Base-by-base conservation (phyloP, 2,113 vertebrate species). In the Perca flavescens region DNA sequence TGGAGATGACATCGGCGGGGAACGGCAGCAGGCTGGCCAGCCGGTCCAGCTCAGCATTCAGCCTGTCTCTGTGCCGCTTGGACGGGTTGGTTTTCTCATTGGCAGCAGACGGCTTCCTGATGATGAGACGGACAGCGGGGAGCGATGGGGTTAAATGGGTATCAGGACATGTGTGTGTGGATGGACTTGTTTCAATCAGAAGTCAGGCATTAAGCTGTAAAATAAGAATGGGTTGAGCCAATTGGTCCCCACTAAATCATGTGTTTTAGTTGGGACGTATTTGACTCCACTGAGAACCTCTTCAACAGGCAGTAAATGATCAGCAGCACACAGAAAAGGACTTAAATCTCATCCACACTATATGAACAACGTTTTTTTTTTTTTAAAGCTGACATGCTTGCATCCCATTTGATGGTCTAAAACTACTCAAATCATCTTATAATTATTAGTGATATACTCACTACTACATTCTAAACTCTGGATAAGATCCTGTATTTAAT, bases 71-170 rank as follows among this genome's bases (percentile, higher is more conserved):
- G 93, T 99, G 98, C 80, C 98, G 92, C 93, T 99, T 99, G 0
- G 98, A 99, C 77, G 98, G 98, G 89, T 99, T 99, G 0, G 97
- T 97, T 89, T 97, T 99, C 94, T 98, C 97, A 0, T 92, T 95
- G 74, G 94, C 93, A 31, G 93, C 63, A 5, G 95, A 91, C 5
- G 96, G 96, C 92, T 96, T 98, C 96, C 98, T 99, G 94, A 74
- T 56, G 84, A 84, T 2, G 49, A 84, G 65, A 83, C 14, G 4
- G 57, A 47, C 57, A 47, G 62, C 65, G 60, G 36, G 17, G 21
- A 36, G 22, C 56, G 21, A 65, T 0, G 0, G 46, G 14, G 57
- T 16, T 46, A 47, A 58, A 47, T 5, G 58, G 64, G n/a, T 10
- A 49, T 40, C 0, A 0, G 28, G 58, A 11, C 2, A 5, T 43